Conservation (phyloP, 2,888 invertebrate species). For the Pollenia griseotomentosa region DNA sequence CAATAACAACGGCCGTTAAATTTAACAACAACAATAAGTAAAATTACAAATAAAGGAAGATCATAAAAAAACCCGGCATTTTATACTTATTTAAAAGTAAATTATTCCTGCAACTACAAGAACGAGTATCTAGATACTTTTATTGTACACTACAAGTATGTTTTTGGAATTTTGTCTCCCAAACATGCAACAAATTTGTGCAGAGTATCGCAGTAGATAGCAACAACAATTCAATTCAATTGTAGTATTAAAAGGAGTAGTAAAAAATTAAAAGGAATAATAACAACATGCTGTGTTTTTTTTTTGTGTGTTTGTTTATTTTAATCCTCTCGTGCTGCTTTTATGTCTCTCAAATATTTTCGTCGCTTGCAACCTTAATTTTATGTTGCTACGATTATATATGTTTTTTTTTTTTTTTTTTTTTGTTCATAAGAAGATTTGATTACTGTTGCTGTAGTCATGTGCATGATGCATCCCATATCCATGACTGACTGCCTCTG, state of each 20-base stretch:
- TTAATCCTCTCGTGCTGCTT: constrained; percentile 69
- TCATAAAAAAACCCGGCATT: constrained; percentile 59
- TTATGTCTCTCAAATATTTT: constrained; percentile 31
- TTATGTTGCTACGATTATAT: constrained; percentile 36
- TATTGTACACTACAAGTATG: not conserved
- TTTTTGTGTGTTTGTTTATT: constrained; percentile 10
- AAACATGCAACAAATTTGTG: constrained; percentile 14
- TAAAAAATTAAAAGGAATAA: constrained; percentile 19
- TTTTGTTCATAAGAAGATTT: constrained; percentile 36
- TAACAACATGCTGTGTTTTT: constrained; percentile 61
- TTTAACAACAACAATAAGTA: constrained; percentile 33
- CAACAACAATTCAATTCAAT: constrained; percentile 43
- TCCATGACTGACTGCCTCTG: constrained; percentile 36
- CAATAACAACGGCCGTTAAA: constrained; percentile 48
- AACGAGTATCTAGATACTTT: not conserved
- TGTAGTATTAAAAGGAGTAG: not conserved
- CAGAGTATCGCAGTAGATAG: not conserved
- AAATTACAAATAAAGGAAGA: constrained; percentile 46
- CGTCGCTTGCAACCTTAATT: constrained; percentile 32
- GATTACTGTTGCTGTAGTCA: constrained; percentile 52
- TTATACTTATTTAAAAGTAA: constrained; percentile 60
- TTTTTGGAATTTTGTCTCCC: constrained; percentile 1
- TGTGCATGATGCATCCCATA: constrained; percentile 45
- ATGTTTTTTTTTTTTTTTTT: no score
- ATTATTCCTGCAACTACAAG: constrained; percentile 15